phyloP scores from a whole-genome alignment of 2,888 invertebrate species.

The Apamea sordens region DNA sequence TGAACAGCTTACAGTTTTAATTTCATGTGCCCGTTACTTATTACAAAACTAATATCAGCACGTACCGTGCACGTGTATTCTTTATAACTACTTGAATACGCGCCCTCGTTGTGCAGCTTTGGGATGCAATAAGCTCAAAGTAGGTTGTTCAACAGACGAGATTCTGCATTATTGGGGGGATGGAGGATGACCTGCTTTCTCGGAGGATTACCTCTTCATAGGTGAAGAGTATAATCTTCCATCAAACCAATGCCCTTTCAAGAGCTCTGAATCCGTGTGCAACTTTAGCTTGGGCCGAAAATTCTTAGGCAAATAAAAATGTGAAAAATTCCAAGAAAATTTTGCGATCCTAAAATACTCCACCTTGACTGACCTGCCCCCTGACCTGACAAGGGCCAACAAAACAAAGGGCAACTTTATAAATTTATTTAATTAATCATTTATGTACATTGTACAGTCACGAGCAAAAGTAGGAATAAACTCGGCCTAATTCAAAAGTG shows the following conservation, averaged over 20 bases:
- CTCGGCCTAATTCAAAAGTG: no score
- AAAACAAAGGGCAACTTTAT: background rate
- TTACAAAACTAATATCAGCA: background rate
- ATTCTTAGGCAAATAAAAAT: background rate
- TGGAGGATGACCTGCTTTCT: background rate
- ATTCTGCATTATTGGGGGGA: background rate
- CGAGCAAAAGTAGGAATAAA: no score
- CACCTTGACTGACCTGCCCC: background rate
- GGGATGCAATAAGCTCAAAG: background rate
- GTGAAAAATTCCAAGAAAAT: background rate
- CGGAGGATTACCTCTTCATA: background rate
- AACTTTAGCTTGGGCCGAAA: background rate
- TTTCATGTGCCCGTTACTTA: background rate
- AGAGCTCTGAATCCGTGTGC: background rate
- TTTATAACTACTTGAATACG: background rate
- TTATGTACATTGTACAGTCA: no score
- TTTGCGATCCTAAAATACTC: background rate
- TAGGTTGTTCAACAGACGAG: background rate
- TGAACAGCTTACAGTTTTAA: background rate
- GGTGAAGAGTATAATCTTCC: no score
- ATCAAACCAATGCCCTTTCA: background rate
- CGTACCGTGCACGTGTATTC: background rate
- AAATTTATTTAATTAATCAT: no score
- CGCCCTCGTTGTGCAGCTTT: background rate
- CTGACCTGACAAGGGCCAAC: background rate